A percentile compares a stretch with the other conserved stretches of the same genome.
Evolutionary conservation across 2,113 vertebrate species (phyloP).

Genomic region (Scatophagus argus): DNA sequence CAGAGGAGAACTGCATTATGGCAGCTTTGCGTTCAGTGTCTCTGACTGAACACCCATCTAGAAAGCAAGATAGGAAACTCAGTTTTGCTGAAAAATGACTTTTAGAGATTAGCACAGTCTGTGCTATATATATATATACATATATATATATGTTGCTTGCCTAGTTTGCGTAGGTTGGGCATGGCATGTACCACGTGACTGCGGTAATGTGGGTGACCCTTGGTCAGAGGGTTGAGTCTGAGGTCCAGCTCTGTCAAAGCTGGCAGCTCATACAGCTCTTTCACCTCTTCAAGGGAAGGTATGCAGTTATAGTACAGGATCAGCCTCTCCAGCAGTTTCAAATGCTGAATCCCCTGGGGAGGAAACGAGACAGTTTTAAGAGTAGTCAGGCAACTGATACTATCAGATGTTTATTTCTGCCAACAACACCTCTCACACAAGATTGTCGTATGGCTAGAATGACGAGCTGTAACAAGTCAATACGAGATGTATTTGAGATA

Average conservation of each 20-base stretch:
- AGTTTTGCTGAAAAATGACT: neutral
- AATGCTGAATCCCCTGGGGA: conserved; percentile 83
- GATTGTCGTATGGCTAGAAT: neutral
- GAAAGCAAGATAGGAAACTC: neutral
- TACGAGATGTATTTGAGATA: too few species aligned
- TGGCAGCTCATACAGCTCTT: conserved; percentile 78
- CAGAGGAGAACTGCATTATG: conserved; percentile 81
- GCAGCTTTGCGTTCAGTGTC: conserved; percentile 83
- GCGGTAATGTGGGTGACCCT: conserved; percentile 82
- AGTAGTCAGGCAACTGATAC: rapidly evolving
- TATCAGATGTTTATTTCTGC: too few species aligned
- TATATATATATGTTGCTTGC: conserved; percentile 58
- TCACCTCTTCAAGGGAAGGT: conserved; percentile 82
- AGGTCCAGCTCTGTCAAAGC: conserved; percentile 84
- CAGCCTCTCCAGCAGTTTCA: conserved; percentile 84
- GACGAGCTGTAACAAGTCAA: neutral
- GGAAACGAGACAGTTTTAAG: neutral
- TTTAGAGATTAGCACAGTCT: neutral
- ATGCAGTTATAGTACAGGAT: conserved; percentile 88
- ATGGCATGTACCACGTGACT: conserved; percentile 83
- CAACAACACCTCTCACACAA: too few species aligned
- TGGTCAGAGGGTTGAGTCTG: conserved; percentile 86
- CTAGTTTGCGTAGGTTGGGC: conserved; percentile 82
- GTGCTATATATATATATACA: neutral
- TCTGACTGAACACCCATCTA: conserved; percentile 84